phyloP scores from a whole-genome alignment of 2,888 invertebrate species.

The Amphipyra berbera region DNA sequence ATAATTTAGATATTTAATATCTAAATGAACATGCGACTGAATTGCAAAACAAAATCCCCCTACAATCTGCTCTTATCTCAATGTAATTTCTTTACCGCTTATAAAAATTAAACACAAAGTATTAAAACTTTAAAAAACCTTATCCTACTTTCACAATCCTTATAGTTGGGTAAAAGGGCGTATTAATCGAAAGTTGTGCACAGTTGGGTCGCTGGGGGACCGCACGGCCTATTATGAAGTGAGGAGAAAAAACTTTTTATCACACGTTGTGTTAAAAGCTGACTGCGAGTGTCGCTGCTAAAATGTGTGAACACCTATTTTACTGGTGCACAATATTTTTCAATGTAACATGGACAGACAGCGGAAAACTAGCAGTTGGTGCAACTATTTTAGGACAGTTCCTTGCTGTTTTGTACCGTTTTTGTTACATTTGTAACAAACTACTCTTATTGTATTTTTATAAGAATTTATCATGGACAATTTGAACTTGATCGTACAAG shows the following conservation, averaged over 20 bases:
- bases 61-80: no score
- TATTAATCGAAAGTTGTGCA: slow-evolving; percentile 44
- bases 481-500: no score
- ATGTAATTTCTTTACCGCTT: no score
- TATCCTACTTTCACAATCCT: not conserved
- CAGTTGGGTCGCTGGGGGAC: slow-evolving; percentile 30
- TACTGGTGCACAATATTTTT: slow-evolving; percentile 45
- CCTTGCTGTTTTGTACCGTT: slow-evolving; percentile 2
- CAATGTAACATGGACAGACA: slow-evolving; percentile 39
- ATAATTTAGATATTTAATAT: no score
- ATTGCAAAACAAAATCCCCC: no score
- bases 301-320: slow-evolving; percentile 49
- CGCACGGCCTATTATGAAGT: slow-evolving; percentile 32
- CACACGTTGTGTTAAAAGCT: slow-evolving; percentile 37
- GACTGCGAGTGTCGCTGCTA: slow-evolving; percentile 39
- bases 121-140: not conserved
- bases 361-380: slow-evolving; percentile 7
- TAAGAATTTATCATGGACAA: no score
- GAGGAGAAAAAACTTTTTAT: slow-evolving; percentile 40
- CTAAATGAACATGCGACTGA: no score
- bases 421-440: no score
- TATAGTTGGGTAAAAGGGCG: slow-evolving; percentile 25
- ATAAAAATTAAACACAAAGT: no score
- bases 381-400: slow-evolving; percentile 23
- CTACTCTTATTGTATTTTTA: no score